Percentiles rank a stretch among this genome's conserved stretches.
Evolutionary conservation across 2,797 vertebrate genomes (phyloP).

Genomic region (Spea hammondii): DNA sequence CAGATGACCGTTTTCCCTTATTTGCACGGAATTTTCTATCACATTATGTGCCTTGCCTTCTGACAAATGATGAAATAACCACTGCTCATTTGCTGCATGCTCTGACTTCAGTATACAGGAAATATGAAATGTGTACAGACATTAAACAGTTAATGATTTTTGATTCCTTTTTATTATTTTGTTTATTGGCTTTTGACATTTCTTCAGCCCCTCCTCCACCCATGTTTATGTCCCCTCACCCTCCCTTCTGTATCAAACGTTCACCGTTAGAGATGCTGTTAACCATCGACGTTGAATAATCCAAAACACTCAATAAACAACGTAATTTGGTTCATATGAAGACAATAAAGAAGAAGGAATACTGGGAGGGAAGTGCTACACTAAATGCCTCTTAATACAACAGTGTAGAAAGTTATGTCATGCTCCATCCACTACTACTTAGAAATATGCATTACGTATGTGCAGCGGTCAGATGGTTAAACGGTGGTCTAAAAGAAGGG

Average conservation of each 20-base stretch:
- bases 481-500: no score
- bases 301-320: no score
- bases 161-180: slow-evolving; percentile 46
- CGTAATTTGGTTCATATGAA: no score
- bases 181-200: slow-evolving; percentile 26
- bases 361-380: no score
- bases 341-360: no score
- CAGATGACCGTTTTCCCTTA: slow-evolving; percentile 64
- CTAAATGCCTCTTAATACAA: no score
- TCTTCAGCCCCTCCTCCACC: slow-evolving; percentile 6
- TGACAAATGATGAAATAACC: slow-evolving; percentile 79
- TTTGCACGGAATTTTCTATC: slow-evolving; percentile 95
- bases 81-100: slow-evolving; percentile 81
- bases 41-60: slow-evolving; percentile 98
- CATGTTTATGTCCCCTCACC: neutral
- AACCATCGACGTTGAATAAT: slow-evolving; percentile 11
- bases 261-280: slow-evolving; percentile 39
- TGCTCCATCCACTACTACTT: no score
- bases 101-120: slow-evolving; percentile 69
- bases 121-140: slow-evolving; percentile 51
- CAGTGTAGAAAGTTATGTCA: no score
- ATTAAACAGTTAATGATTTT: slow-evolving; percentile 52
- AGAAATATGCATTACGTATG: no score
- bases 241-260: neutral
- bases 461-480: no score